Evolutionary conservation across 1,140 invertebrate species (phyloP).

Genomic region (Stegodyphus mimosarum): DNA sequence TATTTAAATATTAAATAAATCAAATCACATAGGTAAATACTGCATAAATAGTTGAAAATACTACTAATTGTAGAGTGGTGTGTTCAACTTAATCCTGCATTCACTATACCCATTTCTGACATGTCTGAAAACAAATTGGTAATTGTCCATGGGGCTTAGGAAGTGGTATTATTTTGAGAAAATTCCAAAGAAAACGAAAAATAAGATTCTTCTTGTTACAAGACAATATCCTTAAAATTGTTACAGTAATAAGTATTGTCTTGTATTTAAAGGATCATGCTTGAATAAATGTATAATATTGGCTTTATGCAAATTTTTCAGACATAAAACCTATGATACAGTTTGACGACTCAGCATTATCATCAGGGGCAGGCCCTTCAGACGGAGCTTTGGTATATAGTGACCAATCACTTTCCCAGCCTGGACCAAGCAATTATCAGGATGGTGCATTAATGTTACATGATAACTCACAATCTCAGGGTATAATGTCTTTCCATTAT

Average conservation of each 20-base stretch:
- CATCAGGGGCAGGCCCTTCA: not conserved
- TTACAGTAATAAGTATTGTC: not conserved
- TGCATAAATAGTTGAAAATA: too few species aligned
- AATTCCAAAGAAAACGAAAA: not conserved
- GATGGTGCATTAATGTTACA: not conserved
- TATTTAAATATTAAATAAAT: too few species aligned
- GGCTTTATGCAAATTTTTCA: not conserved
- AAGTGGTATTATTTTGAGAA: not conserved
- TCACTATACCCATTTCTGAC: too few species aligned
- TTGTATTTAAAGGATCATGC: not conserved
- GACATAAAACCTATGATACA: not conserved
- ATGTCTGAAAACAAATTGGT: not conserved
- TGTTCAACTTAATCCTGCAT: too few species aligned
- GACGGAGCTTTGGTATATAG: not conserved
- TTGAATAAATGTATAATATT: not conserved
- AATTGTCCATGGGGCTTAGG: not conserved
- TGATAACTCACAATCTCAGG: not conserved
- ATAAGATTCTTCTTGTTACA: too few species aligned
- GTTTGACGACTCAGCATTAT: not conserved
- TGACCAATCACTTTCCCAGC: not conserved
- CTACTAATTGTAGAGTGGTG: too few species aligned
- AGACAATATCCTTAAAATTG: too few species aligned
- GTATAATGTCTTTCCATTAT: not conserved
- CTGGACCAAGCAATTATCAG: not conserved
- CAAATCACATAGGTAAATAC: too few species aligned